phyloP scores from a whole-genome alignment of 2,113 vertebrate genomes.

The Opisthocomus hoazin region DNA sequence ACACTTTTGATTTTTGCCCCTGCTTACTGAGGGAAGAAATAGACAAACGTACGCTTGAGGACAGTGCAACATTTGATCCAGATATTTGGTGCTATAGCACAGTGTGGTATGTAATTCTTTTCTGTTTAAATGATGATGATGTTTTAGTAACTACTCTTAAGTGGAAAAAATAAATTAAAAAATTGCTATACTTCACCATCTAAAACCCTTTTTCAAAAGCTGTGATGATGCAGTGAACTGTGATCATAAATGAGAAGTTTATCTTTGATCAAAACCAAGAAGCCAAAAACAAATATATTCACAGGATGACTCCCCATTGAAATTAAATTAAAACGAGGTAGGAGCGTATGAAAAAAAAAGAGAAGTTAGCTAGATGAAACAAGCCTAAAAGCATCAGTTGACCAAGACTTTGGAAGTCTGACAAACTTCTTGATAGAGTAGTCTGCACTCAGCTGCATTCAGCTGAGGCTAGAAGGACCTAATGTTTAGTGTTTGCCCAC shows the following conservation, averaged over 20 bases:
- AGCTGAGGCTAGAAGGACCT: neutral
- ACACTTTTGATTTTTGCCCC: neutral
- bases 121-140: neutral
- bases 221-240: neutral
- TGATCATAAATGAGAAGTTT: conserved; percentile 26
- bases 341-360: conserved; percentile 5
- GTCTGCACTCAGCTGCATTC: neutral
- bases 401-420: neutral
- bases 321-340: conserved; percentile 44
- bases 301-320: neutral
- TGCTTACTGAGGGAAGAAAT: neutral
- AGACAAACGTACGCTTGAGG: neutral
- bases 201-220: conserved; percentile 17
- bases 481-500: neutral
- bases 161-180: conserved; percentile 8
- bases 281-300: neutral
- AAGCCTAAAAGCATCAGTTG: neutral
- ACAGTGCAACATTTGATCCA: neutral
- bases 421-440: neutral
- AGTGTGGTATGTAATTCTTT: neutral
- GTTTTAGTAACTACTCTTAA: neutral
- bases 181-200: neutral
- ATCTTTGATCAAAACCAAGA: neutral
- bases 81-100: neutral
- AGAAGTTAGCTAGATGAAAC: neutral